phyloP scores from a whole-genome alignment of 2,113 vertebrate species.

The Cyanoramphus novaezelandiae region DNA sequence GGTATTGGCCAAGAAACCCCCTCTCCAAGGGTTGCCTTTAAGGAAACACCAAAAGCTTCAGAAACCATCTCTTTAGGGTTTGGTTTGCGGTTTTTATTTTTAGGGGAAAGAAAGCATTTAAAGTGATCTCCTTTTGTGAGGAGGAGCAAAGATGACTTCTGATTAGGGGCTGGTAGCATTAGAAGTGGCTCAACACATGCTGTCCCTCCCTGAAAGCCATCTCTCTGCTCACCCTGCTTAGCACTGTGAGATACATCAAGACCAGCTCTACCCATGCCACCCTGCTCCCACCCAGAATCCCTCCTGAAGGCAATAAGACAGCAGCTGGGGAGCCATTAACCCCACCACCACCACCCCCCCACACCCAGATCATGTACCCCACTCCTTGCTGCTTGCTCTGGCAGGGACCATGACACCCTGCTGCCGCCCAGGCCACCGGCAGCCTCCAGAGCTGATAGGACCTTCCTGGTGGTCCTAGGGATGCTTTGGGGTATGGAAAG shows the following conservation, averaged over 20 bases:
- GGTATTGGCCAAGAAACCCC: background rate
- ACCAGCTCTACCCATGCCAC: background rate
- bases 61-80: background rate
- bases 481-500: background rate
- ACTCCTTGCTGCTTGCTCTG: background rate
- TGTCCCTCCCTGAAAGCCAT: rapidly evolving
- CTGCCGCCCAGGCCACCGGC: background rate
- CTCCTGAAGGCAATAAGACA: background rate
- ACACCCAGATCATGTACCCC: rapidly evolving
- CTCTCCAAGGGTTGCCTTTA: background rate
- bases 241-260: rapidly evolving
- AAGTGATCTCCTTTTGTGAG: background rate
- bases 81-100: background rate
- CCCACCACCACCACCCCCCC: rapidly evolving
- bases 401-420: background rate
- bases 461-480: background rate
- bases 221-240: background rate
- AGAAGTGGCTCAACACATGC: background rate
- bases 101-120: background rate
- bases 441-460: background rate
- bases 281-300: background rate
- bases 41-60: background rate
- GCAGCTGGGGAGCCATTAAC: background rate
- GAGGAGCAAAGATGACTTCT: background rate
- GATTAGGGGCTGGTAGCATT: background rate